Percentiles rank a stretch among this genome's conserved stretches.
phyloP scores from a whole-genome alignment of 2,797 vertebrate species.

The Coluber constrictor region DNA sequence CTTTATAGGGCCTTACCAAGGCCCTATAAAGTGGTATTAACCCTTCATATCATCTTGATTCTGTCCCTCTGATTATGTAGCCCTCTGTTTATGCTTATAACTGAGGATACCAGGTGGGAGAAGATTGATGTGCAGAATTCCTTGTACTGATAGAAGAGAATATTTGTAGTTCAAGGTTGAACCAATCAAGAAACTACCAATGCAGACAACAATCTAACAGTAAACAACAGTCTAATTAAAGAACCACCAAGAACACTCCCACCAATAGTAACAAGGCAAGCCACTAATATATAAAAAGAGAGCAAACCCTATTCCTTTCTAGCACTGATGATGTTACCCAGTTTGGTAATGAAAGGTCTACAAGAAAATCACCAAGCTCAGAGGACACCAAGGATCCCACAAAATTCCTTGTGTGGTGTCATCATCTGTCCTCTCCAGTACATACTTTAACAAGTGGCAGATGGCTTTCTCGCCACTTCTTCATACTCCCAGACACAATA shows the following conservation, averaged over 20 bases:
- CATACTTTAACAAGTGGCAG: not conserved
- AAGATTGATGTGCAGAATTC: not conserved
- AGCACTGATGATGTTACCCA: not conserved
- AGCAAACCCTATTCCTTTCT: not conserved
- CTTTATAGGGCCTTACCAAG: too few relatives aligned
- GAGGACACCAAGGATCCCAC: not conserved
- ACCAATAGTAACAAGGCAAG: too few relatives aligned
- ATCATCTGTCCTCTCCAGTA: not conserved
- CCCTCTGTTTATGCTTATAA: not conserved
- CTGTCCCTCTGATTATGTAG: too few relatives aligned
- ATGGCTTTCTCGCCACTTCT: not conserved
- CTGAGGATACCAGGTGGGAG: not conserved
- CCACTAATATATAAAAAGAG: too few relatives aligned
- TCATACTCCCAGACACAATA: not conserved
- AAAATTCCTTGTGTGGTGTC: accelerated
- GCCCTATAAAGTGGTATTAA: too few relatives aligned
- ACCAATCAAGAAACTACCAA: not conserved
- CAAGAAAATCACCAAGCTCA: not conserved
- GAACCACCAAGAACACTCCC: not conserved
- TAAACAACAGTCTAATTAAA: not conserved
- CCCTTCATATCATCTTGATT: too few relatives aligned
- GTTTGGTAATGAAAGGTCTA: not conserved
- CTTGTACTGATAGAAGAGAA: not conserved
- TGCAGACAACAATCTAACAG: not conserved
- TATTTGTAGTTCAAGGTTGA: not conserved